Evolutionary conservation across 2,113 vertebrate species (phyloP).

Genomic region (Naja naja): DNA sequence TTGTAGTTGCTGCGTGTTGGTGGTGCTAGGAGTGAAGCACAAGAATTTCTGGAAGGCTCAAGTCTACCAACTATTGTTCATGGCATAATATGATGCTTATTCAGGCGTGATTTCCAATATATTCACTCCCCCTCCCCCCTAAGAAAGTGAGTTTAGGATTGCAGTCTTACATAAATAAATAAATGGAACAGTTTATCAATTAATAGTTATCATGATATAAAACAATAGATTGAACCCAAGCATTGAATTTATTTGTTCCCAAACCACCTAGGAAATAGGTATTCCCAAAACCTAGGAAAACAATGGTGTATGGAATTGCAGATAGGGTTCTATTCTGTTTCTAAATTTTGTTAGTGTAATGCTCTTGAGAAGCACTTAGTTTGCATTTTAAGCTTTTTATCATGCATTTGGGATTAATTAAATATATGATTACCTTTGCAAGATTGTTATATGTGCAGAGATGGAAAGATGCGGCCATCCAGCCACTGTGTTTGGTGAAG

Average conservation of each 20-base stretch:
- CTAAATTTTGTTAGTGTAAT: slow-evolving; percentile 61
- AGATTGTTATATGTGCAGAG: background rate
- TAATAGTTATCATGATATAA: background rate
- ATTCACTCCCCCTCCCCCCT: too few species aligned
- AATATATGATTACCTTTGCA: background rate
- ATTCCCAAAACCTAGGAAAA: background rate
- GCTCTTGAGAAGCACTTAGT: slow-evolving; percentile 69
- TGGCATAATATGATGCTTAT: background rate
- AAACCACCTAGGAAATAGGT: background rate
- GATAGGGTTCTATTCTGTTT: slow-evolving; percentile 38
- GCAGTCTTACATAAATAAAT: background rate
- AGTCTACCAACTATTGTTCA: background rate
- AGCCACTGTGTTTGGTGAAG: background rate
- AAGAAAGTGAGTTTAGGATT: background rate
- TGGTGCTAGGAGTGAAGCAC: background rate
- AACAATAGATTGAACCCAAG: background rate
- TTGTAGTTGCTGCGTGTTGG: background rate
- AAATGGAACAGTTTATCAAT: background rate
- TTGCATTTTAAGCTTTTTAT: slow-evolving; percentile 70
- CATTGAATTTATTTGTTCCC: background rate
- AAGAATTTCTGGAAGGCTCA: background rate
- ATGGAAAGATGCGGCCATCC: background rate
- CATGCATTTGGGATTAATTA: slow-evolving; percentile 71
- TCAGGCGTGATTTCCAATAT: background rate
- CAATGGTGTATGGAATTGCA: slow-evolving; percentile 1